phyloP scores from a whole-genome alignment of 2,888 invertebrate species.

The Scrobipalpa atriplicella region DNA sequence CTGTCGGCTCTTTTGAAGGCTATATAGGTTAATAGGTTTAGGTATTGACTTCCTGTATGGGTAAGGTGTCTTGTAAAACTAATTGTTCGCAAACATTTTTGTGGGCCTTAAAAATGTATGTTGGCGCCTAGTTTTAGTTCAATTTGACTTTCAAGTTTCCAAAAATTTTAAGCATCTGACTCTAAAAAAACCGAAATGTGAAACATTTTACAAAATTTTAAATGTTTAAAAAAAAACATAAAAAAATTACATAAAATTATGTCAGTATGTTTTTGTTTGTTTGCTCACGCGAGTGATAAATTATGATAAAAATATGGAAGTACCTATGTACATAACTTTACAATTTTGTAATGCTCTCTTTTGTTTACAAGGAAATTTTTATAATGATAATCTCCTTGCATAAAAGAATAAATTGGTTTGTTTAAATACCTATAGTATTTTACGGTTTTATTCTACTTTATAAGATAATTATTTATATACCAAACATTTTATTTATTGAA shows the following conservation, averaged over 20 bases:
- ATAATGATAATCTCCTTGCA: too few species aligned
- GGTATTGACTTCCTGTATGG: conserved; percentile 27
- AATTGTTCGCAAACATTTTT: conserved; percentile 14
- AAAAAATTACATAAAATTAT: too few species aligned
- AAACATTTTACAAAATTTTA: too few species aligned
- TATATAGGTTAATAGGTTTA: conserved; percentile 19
- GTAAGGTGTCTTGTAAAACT: conserved; percentile 32
- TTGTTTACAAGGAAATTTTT: too few species aligned
- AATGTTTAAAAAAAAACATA: too few species aligned
- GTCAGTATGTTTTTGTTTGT: too few species aligned
- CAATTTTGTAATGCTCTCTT: too few species aligned
- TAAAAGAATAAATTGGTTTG: neutral
- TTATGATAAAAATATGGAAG: too few species aligned
- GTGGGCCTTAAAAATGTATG: neutral
- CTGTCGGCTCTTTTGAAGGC: conserved; percentile 46
- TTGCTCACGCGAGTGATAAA: too few species aligned
- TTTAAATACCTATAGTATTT: neutral
- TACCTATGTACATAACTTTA: too few species aligned
- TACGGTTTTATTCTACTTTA: neutral
- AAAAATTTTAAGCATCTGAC: neutral
- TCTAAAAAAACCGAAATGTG: too few species aligned
- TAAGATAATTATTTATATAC: neutral
- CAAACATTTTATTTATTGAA: neutral
- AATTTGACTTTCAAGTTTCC: neutral
- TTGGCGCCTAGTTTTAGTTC: neutral